Base-by-base conservation (phyloP, 1,140 invertebrate genomes). In the Drosophila eugracilis region DNA sequence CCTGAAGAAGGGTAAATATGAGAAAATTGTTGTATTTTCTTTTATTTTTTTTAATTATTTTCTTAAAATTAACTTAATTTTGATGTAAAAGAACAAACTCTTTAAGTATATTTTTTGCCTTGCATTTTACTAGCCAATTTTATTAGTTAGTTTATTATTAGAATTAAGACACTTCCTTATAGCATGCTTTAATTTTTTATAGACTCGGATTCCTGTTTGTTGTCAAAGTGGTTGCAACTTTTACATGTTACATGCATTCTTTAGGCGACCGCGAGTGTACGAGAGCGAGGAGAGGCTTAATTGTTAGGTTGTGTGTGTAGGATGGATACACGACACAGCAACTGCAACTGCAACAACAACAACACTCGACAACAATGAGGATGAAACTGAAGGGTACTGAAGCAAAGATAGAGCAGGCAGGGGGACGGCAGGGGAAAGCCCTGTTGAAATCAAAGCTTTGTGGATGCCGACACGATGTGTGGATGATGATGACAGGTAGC, bases 361-460 rank as follows among this genome's bases (percentile, higher is more conserved):
- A 77, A 63, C 70, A 78, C 78, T 78, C 66, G 57, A 78, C 67
- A 75, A 75, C 71, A 81, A 81, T 70, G 62, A 75, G 44, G 78
- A 54, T 65, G 59, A 12, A 30, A 48, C 39, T 72, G 44, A 34
- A 32, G 42, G 42, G 39, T 41, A 41, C 39, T 41, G 26, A 6
- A 30, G 30, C n/a, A n/a, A n/a, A n/a, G n/a, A n/a, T n/a, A n/a
- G 36, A 32, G 42, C 10, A 7, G 7, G n/a, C 24, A 5, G 19
- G 10, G 12, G 53, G 4, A 12, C 34, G 21, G 37, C 6, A 5
- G 17, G 58, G 59, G 59, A 26, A 34, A 73, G 66, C 81, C 73
- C 77, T 88, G 83, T 86, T 86, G 81, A 86, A 86, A 86, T 86
- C 83, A 86, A 86, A 86, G 83, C 83, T 86, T 88, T 88, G 63